Evolutionary conservation across 2,888 invertebrate genomes (phyloP).

Genomic region (Dichetophora obliterata): DNA sequence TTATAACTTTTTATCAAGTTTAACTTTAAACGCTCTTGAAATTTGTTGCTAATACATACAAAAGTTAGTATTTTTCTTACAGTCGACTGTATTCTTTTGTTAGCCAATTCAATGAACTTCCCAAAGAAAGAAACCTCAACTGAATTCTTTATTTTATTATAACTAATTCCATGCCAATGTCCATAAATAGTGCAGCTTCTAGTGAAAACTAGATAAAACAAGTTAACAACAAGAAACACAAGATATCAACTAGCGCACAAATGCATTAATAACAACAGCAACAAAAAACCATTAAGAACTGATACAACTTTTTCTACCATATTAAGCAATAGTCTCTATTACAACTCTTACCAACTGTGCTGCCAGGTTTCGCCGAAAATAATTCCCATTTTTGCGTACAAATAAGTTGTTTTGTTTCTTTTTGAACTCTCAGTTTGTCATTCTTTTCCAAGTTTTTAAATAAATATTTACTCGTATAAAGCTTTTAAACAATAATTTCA

Average conservation of each 20-base stretch:
- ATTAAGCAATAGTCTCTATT: conserved; percentile 26
- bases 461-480: too few relatives aligned
- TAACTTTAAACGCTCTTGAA: too few relatives aligned
- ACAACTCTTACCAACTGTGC: conserved; percentile 20
- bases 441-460: too few relatives aligned
- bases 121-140: not conserved
- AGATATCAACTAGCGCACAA: not conserved
- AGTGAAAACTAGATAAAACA: conserved; percentile 12
- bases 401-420: too few relatives aligned
- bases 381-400: too few relatives aligned
- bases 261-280: not conserved
- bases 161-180: not conserved
- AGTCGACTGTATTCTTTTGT: not conserved
- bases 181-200: not conserved
- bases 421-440: too few relatives aligned
- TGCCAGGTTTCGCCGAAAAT: too few relatives aligned
- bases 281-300: not conserved
- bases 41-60: too few relatives aligned
- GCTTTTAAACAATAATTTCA: too few relatives aligned
- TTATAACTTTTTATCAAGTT: too few relatives aligned
- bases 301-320: not conserved
- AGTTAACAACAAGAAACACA: not conserved
- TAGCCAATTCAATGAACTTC: not conserved
- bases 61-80: not conserved
- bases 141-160: not conserved